Percentiles rank a stretch among this genome's conserved stretches.
phyloP scores from a whole-genome alignment of 2,113 vertebrate genomes.

The Stigmatopora nigra region DNA sequence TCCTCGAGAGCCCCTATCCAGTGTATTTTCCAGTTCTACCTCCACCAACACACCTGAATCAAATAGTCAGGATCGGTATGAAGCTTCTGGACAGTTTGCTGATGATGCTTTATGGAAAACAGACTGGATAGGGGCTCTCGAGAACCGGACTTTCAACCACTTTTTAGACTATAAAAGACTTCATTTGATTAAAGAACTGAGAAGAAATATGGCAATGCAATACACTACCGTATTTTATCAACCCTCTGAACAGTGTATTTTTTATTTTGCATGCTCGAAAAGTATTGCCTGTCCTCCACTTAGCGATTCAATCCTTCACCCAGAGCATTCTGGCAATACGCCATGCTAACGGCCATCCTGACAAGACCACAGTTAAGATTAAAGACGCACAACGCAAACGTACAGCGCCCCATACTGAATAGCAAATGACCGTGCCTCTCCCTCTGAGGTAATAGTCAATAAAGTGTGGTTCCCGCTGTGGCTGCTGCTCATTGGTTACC shows the following conservation, averaged over 20 bases:
- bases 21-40: too few relatives aligned
- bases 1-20: too few relatives aligned
- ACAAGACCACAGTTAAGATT: conserved; percentile 61
- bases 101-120: too few relatives aligned
- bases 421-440: conserved; percentile 62
- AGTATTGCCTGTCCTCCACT: conserved; percentile 38
- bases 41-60: too few relatives aligned
- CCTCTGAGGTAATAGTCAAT: conserved; percentile 65
- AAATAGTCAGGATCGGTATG: too few relatives aligned
- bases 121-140: too few relatives aligned
- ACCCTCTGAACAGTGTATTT: conserved; percentile 18
- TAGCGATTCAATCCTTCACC: conserved; percentile 44
- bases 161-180: too few relatives aligned
- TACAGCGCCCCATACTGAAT: conserved; percentile 56
- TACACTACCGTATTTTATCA: conserved; percentile 22
- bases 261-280: conserved; percentile 15
- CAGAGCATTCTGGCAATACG: conserved; percentile 43
- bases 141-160: too few relatives aligned
- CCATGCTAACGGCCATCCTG: conserved; percentile 44
- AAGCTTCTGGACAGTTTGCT: too few relatives aligned
- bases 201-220: neutral
- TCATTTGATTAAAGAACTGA: too few relatives aligned
- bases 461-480: conserved; percentile 48
- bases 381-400: conserved; percentile 50
- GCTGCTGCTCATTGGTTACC: conserved; percentile 44